Conservation (phyloP, 1,140 invertebrate species). For the Triops cancriformis region DNA sequence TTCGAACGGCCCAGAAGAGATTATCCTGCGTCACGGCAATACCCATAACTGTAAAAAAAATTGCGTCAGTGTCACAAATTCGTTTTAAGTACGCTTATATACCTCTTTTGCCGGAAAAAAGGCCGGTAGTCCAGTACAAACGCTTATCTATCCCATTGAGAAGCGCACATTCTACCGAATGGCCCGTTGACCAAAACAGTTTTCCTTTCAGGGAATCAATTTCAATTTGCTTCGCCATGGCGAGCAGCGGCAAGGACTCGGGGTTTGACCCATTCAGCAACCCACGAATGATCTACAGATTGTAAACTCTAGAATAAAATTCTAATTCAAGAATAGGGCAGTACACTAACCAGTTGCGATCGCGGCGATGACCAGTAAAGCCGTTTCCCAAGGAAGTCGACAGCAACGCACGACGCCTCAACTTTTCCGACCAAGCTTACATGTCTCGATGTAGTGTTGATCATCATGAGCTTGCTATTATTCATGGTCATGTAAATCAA, state of each 20-base stretch:
- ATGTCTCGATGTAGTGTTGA: constrained; percentile 53
- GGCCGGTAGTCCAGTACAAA: constrained; percentile 59
- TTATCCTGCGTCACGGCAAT: constrained; percentile 61
- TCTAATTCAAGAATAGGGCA: not conserved
- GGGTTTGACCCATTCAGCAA: constrained; percentile 56
- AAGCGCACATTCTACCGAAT: constrained; percentile 65
- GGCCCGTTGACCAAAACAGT: constrained; percentile 78
- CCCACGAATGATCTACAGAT: constrained; percentile 52
- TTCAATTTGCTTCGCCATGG: constrained; percentile 65
- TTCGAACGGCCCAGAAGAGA: constrained; percentile 70
- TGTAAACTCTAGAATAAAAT: constrained; percentile 11
- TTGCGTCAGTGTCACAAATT: constrained; percentile 15
- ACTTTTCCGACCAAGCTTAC: constrained; percentile 51
- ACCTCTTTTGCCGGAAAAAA: constrained; percentile 70
- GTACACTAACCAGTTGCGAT: constrained; percentile 46
- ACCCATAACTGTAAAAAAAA: constrained; percentile 57
- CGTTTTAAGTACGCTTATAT: too few relatives aligned
- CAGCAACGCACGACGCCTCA: constrained; percentile 64
- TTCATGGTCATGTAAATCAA: constrained; percentile 63
- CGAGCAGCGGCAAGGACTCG: constrained; percentile 66
- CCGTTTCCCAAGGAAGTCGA: constrained; percentile 80
- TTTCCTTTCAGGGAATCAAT: constrained; percentile 71
- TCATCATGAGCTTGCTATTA: constrained; percentile 57
- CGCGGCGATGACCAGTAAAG: constrained; percentile 83
- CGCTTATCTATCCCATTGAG: constrained; percentile 67